Evolutionary conservation across 2,797 vertebrate species (phyloP), one percentile per base, ranked within the genome.

Genomic region (Sebastes diploproa): DNA sequence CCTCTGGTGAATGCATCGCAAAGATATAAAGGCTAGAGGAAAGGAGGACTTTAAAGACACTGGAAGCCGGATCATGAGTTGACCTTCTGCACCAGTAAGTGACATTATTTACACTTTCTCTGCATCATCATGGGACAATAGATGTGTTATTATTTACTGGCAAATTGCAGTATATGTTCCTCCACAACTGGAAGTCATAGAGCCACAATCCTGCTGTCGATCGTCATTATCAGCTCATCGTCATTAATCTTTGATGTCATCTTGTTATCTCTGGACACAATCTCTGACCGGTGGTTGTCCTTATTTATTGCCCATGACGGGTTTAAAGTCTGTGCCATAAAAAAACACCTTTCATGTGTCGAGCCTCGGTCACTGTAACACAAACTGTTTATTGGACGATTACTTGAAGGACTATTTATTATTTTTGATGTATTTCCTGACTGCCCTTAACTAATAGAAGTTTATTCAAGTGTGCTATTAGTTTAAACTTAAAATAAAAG

Each of bases 271-370:
- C 18, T 68, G 25, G 12, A 5, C 3, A 27, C 7, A 42, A 67
- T 23, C 12, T 59, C 22, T n/a, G 5, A 4, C 16, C 0, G 0
- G 13, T 22, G 4, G 23, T 73, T 61, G 20, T 30, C 20, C 4
- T 52, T 42, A 32, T 85, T 83, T 91, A 88, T 82, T 72, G 63
- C 27, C 25, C 4, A 3, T 56, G 61, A 71, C 64, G 30, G 78
- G 86, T 91, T 87, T 87, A 89, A 92, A 90, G 88, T 90, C 86
- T 88, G 27, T 63, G 56, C 23, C 56, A 70, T 93, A 88, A 89
- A 85, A 82, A 84, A 65, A 36, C 38, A 79, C 78, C 34, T 58
- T 50, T 58, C 1, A 42, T 73, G 46, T 77, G 22, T 14, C 0
- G 0, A 32, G 30, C 16, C 13, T 56, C 4, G 11, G 8, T 18